Evolutionary conservation across 2,888 invertebrate genomes (phyloP).

Genomic region (Acleris cristana): DNA sequence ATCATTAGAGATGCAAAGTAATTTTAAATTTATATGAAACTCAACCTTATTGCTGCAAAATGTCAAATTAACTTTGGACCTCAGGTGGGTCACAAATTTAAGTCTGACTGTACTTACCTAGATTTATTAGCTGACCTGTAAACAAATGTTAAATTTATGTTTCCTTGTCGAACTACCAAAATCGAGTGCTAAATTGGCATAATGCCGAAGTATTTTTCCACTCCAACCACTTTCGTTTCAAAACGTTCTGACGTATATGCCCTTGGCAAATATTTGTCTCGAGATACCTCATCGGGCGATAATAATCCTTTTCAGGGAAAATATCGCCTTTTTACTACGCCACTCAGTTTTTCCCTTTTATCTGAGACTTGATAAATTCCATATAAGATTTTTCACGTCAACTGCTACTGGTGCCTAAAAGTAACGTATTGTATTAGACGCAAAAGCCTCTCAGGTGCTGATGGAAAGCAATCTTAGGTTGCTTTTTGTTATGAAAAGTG

Average conservation of each 20-base stretch:
- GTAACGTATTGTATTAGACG: slow-evolving; percentile 12
- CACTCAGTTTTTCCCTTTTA: slow-evolving; percentile 9
- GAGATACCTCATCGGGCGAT: slow-evolving; percentile 19
- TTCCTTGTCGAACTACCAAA: too few relatives aligned
- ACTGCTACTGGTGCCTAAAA: background rate
- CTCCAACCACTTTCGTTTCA: too few relatives aligned
- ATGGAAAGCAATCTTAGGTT: slow-evolving; percentile 7
- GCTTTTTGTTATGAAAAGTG: background rate
- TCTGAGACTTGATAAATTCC: slow-evolving; percentile 19
- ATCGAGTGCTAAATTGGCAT: too few relatives aligned
- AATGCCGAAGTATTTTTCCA: too few relatives aligned
- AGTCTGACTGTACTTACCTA: too few relatives aligned
- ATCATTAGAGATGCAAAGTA: too few relatives aligned
- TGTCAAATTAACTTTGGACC: too few relatives aligned
- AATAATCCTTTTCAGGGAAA: slow-evolving; percentile 28
- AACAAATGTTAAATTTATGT: too few relatives aligned
- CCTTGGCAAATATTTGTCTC: slow-evolving; percentile 22
- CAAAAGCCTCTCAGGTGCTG: slow-evolving; percentile 3
- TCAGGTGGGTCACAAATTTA: too few relatives aligned
- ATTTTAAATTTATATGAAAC: too few relatives aligned
- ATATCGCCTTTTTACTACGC: slow-evolving; percentile 24
- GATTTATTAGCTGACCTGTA: too few relatives aligned
- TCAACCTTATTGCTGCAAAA: too few relatives aligned
- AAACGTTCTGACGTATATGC: background rate
- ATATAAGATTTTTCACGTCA: slow-evolving; percentile 9